Base-by-base conservation (phyloP, 2,797 vertebrate genomes). In the Todus mexicanus region DNA sequence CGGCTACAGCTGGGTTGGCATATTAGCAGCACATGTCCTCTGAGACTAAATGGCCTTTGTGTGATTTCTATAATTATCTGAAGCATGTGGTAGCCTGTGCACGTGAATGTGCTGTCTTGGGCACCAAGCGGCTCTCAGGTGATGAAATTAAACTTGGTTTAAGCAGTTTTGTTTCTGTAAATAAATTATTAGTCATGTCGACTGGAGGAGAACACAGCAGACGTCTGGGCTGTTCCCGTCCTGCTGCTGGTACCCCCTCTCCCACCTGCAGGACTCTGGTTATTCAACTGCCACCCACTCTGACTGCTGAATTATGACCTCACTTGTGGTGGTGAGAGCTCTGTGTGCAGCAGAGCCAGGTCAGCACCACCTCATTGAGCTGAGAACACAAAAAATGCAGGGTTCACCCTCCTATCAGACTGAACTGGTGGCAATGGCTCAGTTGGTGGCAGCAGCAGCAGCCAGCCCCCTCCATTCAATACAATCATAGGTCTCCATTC, bases 291-390 rank as follows among this genome's bases (percentile, higher is more conserved):
- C 43, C 50, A 50, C 80, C 29, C 27, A 33, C 60, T 61, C 45
- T 47, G 21, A 35, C 42, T 76, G 74, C 60, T 71, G 61, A 74
- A 45, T 74, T 61, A 25, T 0, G 1, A 26, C 68, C 56, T 77
- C 2, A 0, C 51, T 63, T 56, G 13, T 26, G 25, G 10, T 61
- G 69, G 9, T 0, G 2, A 87, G 69, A 61, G 60, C 77, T 90
- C 45, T 48, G 16, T 63, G 42, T 82, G 76, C 83, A 74, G 65
- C 83, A 88, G 17, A 80, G 53, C 53, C 33, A 64, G 89, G 82
- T 93, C 92, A 93, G 65, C 89, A 74, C 47, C 82, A 51, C 75
- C 70, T 87, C n/a, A 6, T 29, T 66, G 43, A 76, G 76, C 70
- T 12, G 19, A 74, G 51, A 84, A 15, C 70, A 57, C 0, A 0